Evolutionary conservation across 1,140 invertebrate species (phyloP).

Genomic region (Anastrepha obliqua): DNA sequence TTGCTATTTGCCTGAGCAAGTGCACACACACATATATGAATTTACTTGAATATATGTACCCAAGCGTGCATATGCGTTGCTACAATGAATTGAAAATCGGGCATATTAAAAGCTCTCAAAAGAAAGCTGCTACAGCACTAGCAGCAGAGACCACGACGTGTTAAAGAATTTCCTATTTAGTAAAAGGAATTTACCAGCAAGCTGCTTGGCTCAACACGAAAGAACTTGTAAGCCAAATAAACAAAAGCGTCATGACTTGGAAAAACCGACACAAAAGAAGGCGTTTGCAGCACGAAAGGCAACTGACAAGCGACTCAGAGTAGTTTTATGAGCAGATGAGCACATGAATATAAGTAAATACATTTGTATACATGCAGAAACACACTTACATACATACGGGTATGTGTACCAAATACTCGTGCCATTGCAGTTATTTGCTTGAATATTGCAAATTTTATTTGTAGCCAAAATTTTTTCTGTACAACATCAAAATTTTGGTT

Average conservation of each 20-base stretch:
- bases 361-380: neutral
- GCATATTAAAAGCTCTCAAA: no score
- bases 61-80: no score
- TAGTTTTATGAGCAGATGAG: neutral
- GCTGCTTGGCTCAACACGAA: neutral
- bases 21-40: neutral
- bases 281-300: neutral
- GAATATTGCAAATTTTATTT: conserved; percentile 24
- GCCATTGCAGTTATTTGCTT: neutral
- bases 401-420: neutral
- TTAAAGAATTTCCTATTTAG: conserved; percentile 4
- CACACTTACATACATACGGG: neutral
- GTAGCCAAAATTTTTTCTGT: neutral
- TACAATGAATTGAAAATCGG: no score
- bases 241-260: neutral
- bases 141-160: neutral
- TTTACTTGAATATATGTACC: no score
- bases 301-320: neutral
- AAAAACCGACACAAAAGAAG: neutral
- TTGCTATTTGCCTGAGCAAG: neutral
- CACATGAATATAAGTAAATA: neutral
- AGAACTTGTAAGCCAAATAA: neutral
- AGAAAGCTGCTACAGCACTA: neutral
- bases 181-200: conserved; percentile 7
- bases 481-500: conserved; percentile 32